phyloP scores from a whole-genome alignment of 2,888 invertebrate genomes.

The Anthrax anthrax region DNA sequence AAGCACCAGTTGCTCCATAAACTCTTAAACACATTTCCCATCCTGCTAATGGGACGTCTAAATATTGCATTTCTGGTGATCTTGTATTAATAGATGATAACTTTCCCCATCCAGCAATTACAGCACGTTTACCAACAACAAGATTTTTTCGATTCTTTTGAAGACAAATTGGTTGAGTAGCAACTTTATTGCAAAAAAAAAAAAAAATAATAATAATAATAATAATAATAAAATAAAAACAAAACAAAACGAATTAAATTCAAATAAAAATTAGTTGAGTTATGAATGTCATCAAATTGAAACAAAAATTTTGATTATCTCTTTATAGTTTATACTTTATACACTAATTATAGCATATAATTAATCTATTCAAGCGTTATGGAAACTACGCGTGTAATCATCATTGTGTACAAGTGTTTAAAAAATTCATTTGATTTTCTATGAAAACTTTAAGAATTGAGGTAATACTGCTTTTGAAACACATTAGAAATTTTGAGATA shows the following conservation, averaged over 20 bases:
- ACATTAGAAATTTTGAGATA: too few relatives aligned
- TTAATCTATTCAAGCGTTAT: too few relatives aligned
- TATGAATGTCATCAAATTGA: too few relatives aligned
- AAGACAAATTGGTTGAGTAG: conserved; percentile 62
- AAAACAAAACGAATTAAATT: not conserved
- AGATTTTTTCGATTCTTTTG: conserved; percentile 32
- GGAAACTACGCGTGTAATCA: too few relatives aligned
- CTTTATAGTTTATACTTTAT: too few relatives aligned
- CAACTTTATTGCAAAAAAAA: conserved; percentile 37
- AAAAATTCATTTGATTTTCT: too few relatives aligned
- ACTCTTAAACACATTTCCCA: conserved; percentile 51
- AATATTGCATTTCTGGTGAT: conserved; percentile 47
- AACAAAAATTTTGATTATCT: too few relatives aligned
- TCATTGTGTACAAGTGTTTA: too few relatives aligned
- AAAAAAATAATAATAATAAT: not conserved
- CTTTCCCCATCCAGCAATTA: conserved; percentile 45
- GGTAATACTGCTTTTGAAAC: too few relatives aligned
- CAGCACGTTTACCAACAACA: conserved; percentile 32
- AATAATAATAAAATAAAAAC: not conserved
- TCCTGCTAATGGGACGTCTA: conserved; percentile 52
- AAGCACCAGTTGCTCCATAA: conserved; percentile 51
- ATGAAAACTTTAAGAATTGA: too few relatives aligned
- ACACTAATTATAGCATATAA: too few relatives aligned
- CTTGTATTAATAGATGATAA: conserved; percentile 38
- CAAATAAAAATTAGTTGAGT: too few relatives aligned